Evolutionary conservation across 2,113 vertebrate species (phyloP).

Genomic region (Illadopsis cleaveri): DNA sequence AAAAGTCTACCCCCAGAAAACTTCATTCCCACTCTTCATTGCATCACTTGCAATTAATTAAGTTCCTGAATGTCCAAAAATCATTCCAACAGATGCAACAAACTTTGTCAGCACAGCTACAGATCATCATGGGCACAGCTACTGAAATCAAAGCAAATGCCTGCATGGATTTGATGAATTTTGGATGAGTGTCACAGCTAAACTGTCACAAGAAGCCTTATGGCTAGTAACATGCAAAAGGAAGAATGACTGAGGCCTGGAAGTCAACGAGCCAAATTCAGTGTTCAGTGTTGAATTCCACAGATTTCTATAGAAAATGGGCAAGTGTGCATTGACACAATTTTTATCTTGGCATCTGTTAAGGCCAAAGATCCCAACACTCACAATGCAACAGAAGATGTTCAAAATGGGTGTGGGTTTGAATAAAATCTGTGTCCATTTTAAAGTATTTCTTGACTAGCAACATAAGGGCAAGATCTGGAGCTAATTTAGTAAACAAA

Average conservation of each 20-base stretch:
- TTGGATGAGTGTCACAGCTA: not conserved
- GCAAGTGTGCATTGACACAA: not conserved
- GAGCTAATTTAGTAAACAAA: conserved; percentile 50
- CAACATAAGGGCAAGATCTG: not conserved
- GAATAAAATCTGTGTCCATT: not conserved
- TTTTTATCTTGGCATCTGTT: not conserved
- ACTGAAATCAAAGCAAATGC: not conserved
- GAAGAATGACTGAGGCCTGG: not conserved
- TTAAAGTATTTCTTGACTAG: not conserved
- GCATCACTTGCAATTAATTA: not conserved
- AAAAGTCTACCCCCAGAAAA: not conserved
- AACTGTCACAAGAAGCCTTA: not conserved
- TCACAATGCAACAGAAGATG: not conserved
- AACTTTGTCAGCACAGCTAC: not conserved
- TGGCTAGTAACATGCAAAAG: not conserved
- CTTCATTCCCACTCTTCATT: not conserved
- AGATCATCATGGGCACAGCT: not conserved
- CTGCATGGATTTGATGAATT: not conserved
- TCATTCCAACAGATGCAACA: not conserved
- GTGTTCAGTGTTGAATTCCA: not conserved
- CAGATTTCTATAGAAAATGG: not conserved
- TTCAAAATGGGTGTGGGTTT: not conserved
- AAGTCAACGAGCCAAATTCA: not conserved
- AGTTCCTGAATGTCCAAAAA: not conserved
- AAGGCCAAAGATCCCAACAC: not conserved